A percentile compares a stretch with the other conserved stretches of the same genome.
Conservation (phyloP, 2,888 invertebrate genomes). For the Drosophila fulvimacula region DNA sequence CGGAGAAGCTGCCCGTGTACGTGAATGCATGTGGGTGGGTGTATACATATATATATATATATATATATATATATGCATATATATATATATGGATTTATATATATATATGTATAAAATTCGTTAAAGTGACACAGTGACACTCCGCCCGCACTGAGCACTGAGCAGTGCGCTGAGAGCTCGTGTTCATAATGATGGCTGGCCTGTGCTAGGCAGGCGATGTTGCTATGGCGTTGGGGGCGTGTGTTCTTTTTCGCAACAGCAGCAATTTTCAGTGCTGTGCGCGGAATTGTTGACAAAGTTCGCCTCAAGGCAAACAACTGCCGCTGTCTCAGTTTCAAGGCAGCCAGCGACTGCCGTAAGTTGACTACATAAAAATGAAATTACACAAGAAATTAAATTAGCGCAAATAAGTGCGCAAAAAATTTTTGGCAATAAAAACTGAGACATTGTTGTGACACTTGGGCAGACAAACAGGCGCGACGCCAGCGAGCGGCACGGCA, state of each 20-base stretch:
- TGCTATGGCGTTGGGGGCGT: constrained; percentile 15
- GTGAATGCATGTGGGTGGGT: not conserved
- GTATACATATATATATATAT: not conserved
- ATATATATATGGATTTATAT: not conserved
- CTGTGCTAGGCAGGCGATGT: constrained; percentile 29
- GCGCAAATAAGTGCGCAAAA: constrained; percentile 72
- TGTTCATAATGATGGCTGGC: constrained; percentile 70
- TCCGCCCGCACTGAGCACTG: constrained; percentile 32
- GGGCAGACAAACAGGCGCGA: constrained; percentile 36
- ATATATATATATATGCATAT: not conserved
- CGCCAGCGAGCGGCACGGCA: constrained; percentile 25
- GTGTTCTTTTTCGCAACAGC: constrained; percentile 64
- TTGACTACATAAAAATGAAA: constrained; percentile 76
- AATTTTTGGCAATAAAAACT: constrained; percentile 67
- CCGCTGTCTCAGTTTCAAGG: constrained; percentile 69
- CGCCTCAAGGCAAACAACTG: constrained; percentile 73
- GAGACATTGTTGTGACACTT: constrained; percentile 74
- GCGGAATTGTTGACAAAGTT: constrained; percentile 80
- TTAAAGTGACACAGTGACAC: constrained; percentile 66
- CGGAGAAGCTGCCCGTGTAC: constrained; percentile 16
- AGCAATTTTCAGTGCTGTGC: constrained; percentile 75
- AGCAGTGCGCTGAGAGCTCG: constrained; percentile 14
- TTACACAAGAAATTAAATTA: constrained; percentile 79
- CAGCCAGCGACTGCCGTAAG: constrained; percentile 48
- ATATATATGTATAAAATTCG: constrained; percentile 38